Evolutionary conservation across 2,113 vertebrate genomes (phyloP).

Genomic region (Planiliza haematocheilus): DNA sequence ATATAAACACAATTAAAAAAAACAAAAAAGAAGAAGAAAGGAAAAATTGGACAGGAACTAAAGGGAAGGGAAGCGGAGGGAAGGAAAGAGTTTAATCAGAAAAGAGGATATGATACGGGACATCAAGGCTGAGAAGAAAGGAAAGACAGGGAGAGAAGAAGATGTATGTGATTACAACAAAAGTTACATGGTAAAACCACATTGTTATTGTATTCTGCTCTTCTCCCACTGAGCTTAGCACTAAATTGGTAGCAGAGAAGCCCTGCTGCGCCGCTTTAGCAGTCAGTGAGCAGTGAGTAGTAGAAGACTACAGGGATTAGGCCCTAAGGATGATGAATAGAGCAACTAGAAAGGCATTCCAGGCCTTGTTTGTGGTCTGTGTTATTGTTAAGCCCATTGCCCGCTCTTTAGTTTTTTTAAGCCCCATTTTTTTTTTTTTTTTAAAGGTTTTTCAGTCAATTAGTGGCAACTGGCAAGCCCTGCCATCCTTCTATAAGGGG

Average conservation of each 20-base stretch:
- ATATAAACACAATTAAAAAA: constrained; percentile 8
- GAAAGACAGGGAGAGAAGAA: constrained; percentile 31
- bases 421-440: constrained; percentile 44
- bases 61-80: background rate
- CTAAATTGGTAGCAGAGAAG: constrained; percentile 77
- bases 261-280: constrained; percentile 67
- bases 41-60: background rate
- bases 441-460: constrained; percentile 73
- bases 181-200: constrained; percentile 65
- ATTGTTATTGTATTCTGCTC: constrained; percentile 65
- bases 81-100: constrained; percentile 14
- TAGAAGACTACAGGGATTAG: constrained; percentile 56
- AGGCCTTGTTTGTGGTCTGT: constrained; percentile 74
- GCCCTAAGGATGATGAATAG: constrained; percentile 75
- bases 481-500: constrained; percentile 70
- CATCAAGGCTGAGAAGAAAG: constrained; percentile 19
- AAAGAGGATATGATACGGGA: constrained; percentile 39
- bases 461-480: constrained; percentile 76
- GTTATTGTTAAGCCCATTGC: constrained; percentile 75
- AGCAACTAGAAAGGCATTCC: constrained; percentile 74
- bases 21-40: background rate
- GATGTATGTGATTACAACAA: constrained; percentile 56
- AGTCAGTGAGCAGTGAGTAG: constrained; percentile 59
- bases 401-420: constrained; percentile 62
- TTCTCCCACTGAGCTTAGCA: constrained; percentile 62